These are phyloP conservation scores for Harpegnathos saltator DNA, from an alignment of 1,140 invertebrate species.

Conservation along the genomic window DNA sequence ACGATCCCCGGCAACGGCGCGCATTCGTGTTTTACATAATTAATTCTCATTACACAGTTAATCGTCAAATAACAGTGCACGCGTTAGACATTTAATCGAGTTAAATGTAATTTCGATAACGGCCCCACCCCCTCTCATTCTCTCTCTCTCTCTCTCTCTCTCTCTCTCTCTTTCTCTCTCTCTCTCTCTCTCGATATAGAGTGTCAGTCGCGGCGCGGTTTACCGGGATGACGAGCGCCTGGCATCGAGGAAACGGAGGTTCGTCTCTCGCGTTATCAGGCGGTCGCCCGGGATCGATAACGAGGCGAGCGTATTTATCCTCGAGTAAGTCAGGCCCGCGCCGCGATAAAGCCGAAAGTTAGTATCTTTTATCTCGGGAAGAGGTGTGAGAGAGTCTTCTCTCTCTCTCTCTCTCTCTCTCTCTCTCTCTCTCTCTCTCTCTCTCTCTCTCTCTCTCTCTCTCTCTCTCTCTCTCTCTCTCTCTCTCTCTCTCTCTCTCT, in stretches of 20 bases:
- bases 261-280: conserved; percentile 45
- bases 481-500: not conserved
- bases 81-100: not conserved
- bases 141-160: not conserved
- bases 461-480: not conserved
- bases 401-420: too few species aligned
- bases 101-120: not conserved
- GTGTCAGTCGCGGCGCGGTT: not conserved
- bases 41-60: not conserved
- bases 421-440: too few species aligned
- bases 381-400: not conserved
- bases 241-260: conserved; percentile 15
- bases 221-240: not conserved
- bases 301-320: conserved; percentile 54
- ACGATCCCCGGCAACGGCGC: not conserved
- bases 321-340: conserved; percentile 10
- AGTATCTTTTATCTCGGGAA: conserved; percentile 47
- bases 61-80: not conserved
- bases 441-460: too few species aligned
- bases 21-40: not conserved
- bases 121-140: too few species aligned
- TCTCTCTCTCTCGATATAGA: not conserved
- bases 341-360: conserved; percentile 55
- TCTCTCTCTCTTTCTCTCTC: too few species aligned
- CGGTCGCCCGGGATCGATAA: conserved; percentile 45